These are phyloP conservation scores for Oreochromis grahami DNA, from an alignment of 2,797 vertebrate species.

Conservation along the genomic window DNA sequence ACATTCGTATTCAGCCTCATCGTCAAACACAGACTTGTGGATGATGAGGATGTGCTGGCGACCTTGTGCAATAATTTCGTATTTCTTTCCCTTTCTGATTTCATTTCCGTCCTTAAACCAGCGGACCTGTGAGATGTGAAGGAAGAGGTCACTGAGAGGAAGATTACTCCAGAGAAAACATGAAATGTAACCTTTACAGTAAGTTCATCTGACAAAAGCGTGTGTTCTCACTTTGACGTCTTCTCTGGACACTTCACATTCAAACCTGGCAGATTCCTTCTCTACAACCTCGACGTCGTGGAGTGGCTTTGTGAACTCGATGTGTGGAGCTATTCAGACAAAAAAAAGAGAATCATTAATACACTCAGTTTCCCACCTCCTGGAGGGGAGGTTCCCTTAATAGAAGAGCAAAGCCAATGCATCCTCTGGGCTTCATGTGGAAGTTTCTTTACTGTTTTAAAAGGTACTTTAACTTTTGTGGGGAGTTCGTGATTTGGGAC, in stretches of 20 bases:
- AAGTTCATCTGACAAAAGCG: not conserved
- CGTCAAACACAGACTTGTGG: slow-evolving; percentile 90
- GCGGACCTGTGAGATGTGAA: slow-evolving; percentile 73
- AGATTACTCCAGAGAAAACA: not conserved
- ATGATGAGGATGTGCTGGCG: slow-evolving; percentile 86
- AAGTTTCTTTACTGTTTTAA: not conserved
- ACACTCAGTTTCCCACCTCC: not conserved
- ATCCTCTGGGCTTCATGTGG: not conserved
- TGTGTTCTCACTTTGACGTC: slow-evolving; percentile 79
- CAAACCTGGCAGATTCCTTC: slow-evolving; percentile 91
- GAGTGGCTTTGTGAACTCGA: slow-evolving; percentile 92
- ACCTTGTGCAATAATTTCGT: slow-evolving; percentile 90
- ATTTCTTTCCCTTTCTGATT: slow-evolving; percentile 97
- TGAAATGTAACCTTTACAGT: not conserved
- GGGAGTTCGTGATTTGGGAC: not conserved
- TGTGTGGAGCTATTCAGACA: slow-evolving; percentile 81
- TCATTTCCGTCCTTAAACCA: slow-evolving; percentile 96
- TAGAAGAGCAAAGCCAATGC: not conserved
- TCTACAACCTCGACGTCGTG: slow-evolving; percentile 92
- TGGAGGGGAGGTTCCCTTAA: not conserved
- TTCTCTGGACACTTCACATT: slow-evolving; percentile 94
- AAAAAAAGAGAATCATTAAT: not conserved
- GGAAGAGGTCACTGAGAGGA: not conserved
- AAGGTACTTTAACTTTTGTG: not conserved
- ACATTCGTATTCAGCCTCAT: slow-evolving; percentile 96